Conservation (phyloP, 2,797 vertebrate species). For the Pseudochaenichthys georgianus region DNA sequence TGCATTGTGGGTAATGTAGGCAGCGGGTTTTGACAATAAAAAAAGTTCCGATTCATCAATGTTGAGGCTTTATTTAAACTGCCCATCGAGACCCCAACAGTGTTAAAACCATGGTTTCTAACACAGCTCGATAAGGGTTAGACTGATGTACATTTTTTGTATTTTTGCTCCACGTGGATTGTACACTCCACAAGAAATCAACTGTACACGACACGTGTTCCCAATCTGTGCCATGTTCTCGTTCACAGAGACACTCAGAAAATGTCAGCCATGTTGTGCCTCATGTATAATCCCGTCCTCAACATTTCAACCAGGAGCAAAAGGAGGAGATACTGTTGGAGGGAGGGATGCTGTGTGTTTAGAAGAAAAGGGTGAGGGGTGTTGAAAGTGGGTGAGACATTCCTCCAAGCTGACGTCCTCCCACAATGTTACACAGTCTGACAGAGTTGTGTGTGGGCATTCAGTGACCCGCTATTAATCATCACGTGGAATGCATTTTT, state of each 20-base stretch:
- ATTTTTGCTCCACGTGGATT: background rate
- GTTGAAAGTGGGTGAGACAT: conserved; percentile 71
- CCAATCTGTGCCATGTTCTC: background rate
- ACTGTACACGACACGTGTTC: background rate
- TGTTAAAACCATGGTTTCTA: no score
- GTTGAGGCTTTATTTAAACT: no score
- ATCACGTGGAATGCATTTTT: conserved; percentile 43
- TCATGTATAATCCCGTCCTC: conserved; percentile 4
- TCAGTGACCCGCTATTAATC: conserved; percentile 57
- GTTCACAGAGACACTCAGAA: background rate
- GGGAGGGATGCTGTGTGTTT: conserved; percentile 43
- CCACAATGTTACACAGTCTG: conserved; percentile 38
- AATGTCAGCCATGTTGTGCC: background rate
- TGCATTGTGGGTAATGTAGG: no score
- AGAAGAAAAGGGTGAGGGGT: conserved; percentile 49
- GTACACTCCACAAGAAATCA: background rate
- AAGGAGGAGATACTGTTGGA: background rate
- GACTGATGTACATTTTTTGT: no score
- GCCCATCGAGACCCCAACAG: no score
- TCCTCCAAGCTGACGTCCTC: conserved; percentile 64
- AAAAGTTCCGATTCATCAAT: no score
- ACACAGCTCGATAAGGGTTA: no score
- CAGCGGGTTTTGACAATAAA: no score
- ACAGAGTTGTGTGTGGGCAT: conserved; percentile 45
- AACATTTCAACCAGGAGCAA: conserved; percentile 7